Conservation (phyloP, 2,797 vertebrate genomes). For the Epinephelus awoara region DNA sequence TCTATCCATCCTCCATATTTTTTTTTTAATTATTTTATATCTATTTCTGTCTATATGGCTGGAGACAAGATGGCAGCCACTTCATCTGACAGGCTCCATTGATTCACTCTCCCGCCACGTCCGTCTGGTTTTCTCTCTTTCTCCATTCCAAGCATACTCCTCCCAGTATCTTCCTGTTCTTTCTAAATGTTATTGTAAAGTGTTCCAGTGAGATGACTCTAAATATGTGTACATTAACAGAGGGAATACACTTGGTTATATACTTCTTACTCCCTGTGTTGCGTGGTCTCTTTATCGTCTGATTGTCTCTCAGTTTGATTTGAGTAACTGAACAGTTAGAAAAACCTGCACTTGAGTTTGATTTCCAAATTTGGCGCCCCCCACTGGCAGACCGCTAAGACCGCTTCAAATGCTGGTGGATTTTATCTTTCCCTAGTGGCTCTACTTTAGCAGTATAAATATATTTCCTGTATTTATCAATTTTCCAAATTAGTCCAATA, state of each 20-base stretch:
- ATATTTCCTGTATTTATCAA: background rate
- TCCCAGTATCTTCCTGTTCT: constrained; percentile 89
- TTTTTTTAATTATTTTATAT: constrained; percentile 66
- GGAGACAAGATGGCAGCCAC: constrained; percentile 54
- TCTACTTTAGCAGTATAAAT: background rate
- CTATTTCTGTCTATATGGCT: constrained; percentile 66
- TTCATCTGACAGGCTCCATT: constrained; percentile 61
- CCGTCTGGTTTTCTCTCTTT: constrained; percentile 72
- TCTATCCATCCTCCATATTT: constrained; percentile 46
- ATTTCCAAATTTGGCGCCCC: background rate
- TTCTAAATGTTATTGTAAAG: constrained; percentile 93
- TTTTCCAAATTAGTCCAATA: background rate
- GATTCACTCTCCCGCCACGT: constrained; percentile 52
- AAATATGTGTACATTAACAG: constrained; percentile 92
- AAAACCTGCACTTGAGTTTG: background rate
- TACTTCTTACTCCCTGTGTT: constrained; percentile 87
- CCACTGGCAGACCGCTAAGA: background rate
- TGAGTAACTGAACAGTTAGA: background rate
- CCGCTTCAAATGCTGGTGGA: background rate
- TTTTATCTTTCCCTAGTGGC: background rate
- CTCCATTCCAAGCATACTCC: constrained; percentile 74
- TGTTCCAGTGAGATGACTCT: constrained; percentile 91
- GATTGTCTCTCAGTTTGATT: constrained; percentile 6
- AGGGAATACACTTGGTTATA: constrained; percentile 93
- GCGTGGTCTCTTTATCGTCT: constrained; percentile 74